phyloP scores from a whole-genome alignment of 2,797 vertebrate species.

The Sebastes goodei region DNA sequence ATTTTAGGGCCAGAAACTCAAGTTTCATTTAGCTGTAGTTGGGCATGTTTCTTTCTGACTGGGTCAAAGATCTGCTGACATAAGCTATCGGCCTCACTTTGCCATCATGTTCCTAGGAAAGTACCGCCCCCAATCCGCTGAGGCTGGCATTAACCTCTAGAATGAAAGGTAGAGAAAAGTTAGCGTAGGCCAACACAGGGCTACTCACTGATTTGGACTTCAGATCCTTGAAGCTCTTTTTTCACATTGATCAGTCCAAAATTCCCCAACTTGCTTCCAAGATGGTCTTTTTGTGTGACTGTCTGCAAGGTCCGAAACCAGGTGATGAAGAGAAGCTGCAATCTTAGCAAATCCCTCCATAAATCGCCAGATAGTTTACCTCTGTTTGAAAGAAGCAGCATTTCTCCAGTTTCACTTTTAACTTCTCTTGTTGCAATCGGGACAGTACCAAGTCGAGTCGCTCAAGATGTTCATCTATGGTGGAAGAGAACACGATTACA shows the following conservation, averaged over 20 bases:
- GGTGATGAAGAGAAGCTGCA: too few species aligned
- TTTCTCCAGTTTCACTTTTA: neutral
- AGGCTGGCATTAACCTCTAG: neutral
- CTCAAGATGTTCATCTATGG: neutral
- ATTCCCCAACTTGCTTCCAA: too few species aligned
- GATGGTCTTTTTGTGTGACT: too few species aligned
- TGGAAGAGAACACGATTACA: neutral
- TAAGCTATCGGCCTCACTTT: neutral
- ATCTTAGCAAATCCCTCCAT: too few species aligned
- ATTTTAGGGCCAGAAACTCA: neutral
- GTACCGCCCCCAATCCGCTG: neutral
- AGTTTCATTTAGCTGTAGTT: too few species aligned
- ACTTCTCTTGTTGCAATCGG: neutral
- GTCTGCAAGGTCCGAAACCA: too few species aligned
- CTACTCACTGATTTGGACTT: neutral
- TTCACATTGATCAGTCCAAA: neutral
- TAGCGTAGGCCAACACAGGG: neutral
- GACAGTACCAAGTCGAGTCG: neutral
- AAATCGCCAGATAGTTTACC: neutral
- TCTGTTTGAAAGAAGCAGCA: neutral
- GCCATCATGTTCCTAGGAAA: neutral
- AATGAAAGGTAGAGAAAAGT: neutral
- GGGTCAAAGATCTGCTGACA: neutral
- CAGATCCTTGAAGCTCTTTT: neutral
- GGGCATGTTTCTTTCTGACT: too few species aligned